Percentiles rank a stretch among this genome's conserved stretches.
Evolutionary conservation across 1,140 invertebrate genomes (phyloP).

Genomic region (Leptopilina clavipes): DNA sequence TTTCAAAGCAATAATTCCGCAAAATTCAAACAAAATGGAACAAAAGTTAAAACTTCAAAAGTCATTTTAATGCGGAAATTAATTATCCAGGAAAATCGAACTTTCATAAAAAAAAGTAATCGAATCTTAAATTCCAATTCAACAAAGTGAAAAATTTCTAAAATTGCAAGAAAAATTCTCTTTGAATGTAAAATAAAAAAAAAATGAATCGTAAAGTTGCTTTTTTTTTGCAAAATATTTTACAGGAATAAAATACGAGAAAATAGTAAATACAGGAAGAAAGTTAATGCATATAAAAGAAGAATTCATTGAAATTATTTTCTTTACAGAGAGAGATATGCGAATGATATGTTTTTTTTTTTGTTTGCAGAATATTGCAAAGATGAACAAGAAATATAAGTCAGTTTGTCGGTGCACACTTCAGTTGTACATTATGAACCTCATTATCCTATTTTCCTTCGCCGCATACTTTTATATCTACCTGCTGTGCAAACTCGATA

Average conservation of each 20-base stretch:
- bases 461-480: slow-evolving; percentile 26
- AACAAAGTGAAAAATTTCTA: too few species aligned
- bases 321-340: neutral
- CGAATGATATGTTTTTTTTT: slow-evolving; percentile 9
- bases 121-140: too few species aligned
- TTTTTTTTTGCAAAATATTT: too few species aligned
- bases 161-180: too few species aligned
- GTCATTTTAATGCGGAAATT: too few species aligned
- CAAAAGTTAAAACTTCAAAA: neutral
- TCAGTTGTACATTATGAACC: slow-evolving; percentile 12
- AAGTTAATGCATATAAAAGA: neutral
- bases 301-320: neutral
- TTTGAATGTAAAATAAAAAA: too few species aligned
- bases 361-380: slow-evolving; percentile 9
- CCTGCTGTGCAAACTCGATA: slow-evolving; percentile 27
- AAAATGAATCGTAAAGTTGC: too few species aligned
- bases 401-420: neutral
- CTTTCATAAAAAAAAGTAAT: too few species aligned
- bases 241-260: too few species aligned
- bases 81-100: too few species aligned
- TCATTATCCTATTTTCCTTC: slow-evolving; percentile 20
- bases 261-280: too few species aligned
- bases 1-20: too few species aligned
- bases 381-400: slow-evolving; percentile 23
- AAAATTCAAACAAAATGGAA: neutral